Evolutionary conservation across 2,113 vertebrate species (phyloP), one percentile per base, ranked within the genome.

Genomic region (Lampris megalopsis): DNA sequence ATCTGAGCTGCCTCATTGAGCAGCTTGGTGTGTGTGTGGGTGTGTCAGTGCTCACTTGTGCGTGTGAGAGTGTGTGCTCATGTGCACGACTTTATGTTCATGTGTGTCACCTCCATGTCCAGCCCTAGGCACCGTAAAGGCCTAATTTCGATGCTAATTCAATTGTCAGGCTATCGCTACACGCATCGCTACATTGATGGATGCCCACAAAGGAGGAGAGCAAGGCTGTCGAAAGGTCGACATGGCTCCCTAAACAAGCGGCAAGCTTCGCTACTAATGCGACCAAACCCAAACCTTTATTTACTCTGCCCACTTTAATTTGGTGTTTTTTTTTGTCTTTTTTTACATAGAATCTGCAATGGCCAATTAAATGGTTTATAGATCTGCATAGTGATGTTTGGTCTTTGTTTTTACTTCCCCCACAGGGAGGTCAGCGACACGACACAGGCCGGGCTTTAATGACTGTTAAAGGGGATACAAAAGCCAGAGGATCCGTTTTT

Each of bases 101-200:
- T n/a, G 60, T 8, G 4, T 7, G 4, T 49, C 63, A 37, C 43
- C 47, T 49, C 47, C 48, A 9, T 37, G 63, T 37, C 35, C 35
- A 10, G n/a, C 24, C 43, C 43, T 10, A 36, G 45, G 63, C 43
- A 49, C 10, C 6, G 10, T 36, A 68, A 53, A 54, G 38, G 65
- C 65, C 40, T 68, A 11, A 53, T 56, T 56, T 11, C 13, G 5
- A 56, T 68, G 65, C 38, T 54, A 68, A 68, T 53, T 68, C 37
- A 54, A 56, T 68, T 48, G 50, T 53, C 6, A 9, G 50, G 49
- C 38, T n/a, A 68, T 53, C 37, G 6, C 10, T 41, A 7, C 50
- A n/a, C 11, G 49, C 48, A 64, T 52, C 10, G 11, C 65, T 42
- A 56, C 65, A 54, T 56, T 9, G 65, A 54, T 42, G 63, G n/a